These are phyloP conservation scores for Rhimphoctona megacephalus DNA, from an alignment of 2,888 invertebrate species.

Conservation along the genomic window DNA sequence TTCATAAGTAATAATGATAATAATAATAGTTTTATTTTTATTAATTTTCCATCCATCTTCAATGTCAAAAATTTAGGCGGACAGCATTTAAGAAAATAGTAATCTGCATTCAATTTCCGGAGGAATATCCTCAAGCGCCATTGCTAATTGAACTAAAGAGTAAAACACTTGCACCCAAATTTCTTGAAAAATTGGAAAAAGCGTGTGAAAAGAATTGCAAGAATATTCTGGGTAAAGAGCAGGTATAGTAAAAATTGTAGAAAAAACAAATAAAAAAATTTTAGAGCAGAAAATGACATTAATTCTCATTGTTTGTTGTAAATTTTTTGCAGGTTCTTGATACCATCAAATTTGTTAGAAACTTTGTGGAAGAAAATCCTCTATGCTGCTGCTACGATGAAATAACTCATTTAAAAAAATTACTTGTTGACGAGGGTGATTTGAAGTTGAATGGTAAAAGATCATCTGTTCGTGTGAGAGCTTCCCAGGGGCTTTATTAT, in stretches of 20 bases:
- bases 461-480: constrained; percentile 87
- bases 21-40: constrained; percentile 3
- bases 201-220: constrained; percentile 88
- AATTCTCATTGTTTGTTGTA: neutral
- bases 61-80: constrained; percentile 82
- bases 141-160: constrained; percentile 90
- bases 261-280: neutral
- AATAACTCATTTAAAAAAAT: constrained; percentile 87
- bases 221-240: constrained; percentile 87
- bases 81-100: constrained; percentile 88
- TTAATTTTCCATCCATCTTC: constrained; percentile 1
- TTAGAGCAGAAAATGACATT: neutral
- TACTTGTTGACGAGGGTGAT: constrained; percentile 86
- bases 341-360: constrained; percentile 87
- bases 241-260: constrained; percentile 79
- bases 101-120: constrained; percentile 89
- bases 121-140: constrained; percentile 87
- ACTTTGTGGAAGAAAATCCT: constrained; percentile 89
- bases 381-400: constrained; percentile 91
- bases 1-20: neutral
- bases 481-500: constrained; percentile 87
- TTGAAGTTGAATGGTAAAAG: constrained; percentile 89
- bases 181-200: constrained; percentile 87
- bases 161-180: constrained; percentile 88
- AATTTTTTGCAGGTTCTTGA: constrained; percentile 85